Evolutionary conservation across 1,140 invertebrate genomes (phyloP).

Genomic region (Drosophila equinoxialis): DNA sequence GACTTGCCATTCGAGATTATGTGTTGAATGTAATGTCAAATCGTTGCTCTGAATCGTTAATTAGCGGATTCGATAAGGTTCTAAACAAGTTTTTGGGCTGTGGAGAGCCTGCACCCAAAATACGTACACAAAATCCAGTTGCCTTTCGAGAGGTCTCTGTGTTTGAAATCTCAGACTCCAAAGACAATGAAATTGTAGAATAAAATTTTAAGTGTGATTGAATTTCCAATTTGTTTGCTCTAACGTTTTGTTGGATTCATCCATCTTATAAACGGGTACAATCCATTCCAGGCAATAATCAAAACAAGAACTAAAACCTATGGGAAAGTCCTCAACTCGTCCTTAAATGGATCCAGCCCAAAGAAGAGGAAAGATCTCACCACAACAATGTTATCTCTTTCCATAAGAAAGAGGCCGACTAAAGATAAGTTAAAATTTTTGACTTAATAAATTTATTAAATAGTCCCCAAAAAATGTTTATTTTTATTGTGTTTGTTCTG

Average conservation of each 20-base stretch:
- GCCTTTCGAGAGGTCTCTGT: neutral
- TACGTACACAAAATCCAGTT: neutral
- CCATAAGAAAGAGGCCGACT: neutral
- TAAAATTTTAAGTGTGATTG: neutral
- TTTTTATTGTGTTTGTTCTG: no score
- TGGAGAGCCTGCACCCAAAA: neutral
- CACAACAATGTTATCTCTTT: no score
- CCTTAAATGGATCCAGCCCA: no score
- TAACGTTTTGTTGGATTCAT: no score
- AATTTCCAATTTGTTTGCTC: no score
- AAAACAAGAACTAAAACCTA: no score
- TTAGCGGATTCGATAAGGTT: slow-evolving; percentile 6
- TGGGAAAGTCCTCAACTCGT: no score
- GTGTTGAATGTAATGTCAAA: slow-evolving; percentile 2
- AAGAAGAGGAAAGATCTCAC: no score
- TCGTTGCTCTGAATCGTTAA: neutral
- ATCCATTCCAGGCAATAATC: no score
- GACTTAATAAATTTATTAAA: slow-evolving; percentile 64
- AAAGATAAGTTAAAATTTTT: neutral
- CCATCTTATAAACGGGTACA: no score
- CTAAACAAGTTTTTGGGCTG: neutral
- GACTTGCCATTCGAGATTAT: neutral
- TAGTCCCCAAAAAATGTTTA: slow-evolving; percentile 50
- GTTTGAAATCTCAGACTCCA: neutral
- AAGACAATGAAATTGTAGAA: neutral